phyloP scores from a whole-genome alignment of 1,140 invertebrate genomes.

The Pectinophora gossypiella region DNA sequence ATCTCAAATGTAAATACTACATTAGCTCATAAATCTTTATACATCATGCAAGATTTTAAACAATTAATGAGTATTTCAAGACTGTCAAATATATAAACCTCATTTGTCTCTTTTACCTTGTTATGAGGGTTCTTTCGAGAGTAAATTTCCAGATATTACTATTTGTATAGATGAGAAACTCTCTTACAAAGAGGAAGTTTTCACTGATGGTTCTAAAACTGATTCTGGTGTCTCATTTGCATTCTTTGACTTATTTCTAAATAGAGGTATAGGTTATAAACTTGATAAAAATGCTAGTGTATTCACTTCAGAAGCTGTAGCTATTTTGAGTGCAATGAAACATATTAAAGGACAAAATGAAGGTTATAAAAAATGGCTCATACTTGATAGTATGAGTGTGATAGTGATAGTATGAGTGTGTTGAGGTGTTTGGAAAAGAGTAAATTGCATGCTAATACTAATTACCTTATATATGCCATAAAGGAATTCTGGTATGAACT shows the following conservation, averaged over 20 bases:
- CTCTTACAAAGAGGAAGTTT: slow-evolving; percentile 1
- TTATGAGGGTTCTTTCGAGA: not conserved
- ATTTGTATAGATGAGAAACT: not conserved
- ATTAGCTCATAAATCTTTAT: not conserved
- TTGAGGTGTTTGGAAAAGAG: not conserved
- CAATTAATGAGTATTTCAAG: not conserved
- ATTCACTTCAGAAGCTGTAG: not conserved
- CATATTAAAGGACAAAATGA: not conserved
- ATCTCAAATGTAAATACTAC: too few species aligned
- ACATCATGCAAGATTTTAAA: not conserved
- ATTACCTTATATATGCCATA: not conserved
- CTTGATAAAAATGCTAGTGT: not conserved
- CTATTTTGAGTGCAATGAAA: not conserved
- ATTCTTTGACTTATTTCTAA: not conserved
- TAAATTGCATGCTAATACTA: not conserved
- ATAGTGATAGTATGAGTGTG: too few species aligned
- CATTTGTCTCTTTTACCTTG: not conserved
- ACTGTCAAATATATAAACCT: not conserved
- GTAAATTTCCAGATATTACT: not conserved
- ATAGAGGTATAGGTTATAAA: not conserved
- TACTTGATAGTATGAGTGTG: not conserved
- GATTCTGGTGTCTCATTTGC: not conserved
- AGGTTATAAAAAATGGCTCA: not conserved
- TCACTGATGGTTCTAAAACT: slow-evolving; percentile 2
- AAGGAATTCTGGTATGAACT: not conserved